These are phyloP conservation scores for Anagrus nilaparvatae DNA, from an alignment of 1,140 invertebrate species.

Conservation along the genomic window DNA sequence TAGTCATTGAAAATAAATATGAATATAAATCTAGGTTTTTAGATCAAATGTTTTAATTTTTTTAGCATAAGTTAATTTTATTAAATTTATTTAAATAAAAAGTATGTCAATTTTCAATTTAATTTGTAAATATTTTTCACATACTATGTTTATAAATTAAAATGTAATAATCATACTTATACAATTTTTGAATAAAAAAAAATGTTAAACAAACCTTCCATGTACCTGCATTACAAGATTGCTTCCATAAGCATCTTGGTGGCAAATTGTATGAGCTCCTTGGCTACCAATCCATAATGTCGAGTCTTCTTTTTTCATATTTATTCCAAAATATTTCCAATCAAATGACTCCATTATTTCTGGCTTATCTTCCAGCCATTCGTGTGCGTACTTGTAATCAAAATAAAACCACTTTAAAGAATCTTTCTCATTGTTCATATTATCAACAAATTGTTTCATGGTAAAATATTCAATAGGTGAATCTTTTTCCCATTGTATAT, in stretches of 20 bases:
- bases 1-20: neutral
- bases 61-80: neutral
- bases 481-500: conserved; percentile 68
- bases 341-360: conserved; percentile 55
- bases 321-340: conserved; percentile 71
- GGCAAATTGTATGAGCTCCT: conserved; percentile 86
- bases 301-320: conserved; percentile 55
- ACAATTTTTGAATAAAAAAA: conserved; percentile 9
- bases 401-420: conserved; percentile 61
- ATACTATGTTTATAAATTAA: too few relatives aligned
- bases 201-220: conserved; percentile 53
- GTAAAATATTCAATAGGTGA: conserved; percentile 46
- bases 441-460: conserved; percentile 53
- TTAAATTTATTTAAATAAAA: conserved; percentile 18
- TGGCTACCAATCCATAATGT: conserved; percentile 85
- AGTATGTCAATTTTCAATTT: too few relatives aligned
- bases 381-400: conserved; percentile 74
- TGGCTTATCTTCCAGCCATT: conserved; percentile 52
- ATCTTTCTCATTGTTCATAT: conserved; percentile 28
- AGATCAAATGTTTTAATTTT: neutral
- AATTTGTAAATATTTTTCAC: too few relatives aligned
- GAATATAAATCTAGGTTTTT: neutral
- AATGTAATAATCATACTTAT: neutral
- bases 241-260: conserved; percentile 88
- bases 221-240: conserved; percentile 84